Base-by-base conservation (phyloP, 2,888 invertebrate genomes). In the Trichogramma evanescens region DNA sequence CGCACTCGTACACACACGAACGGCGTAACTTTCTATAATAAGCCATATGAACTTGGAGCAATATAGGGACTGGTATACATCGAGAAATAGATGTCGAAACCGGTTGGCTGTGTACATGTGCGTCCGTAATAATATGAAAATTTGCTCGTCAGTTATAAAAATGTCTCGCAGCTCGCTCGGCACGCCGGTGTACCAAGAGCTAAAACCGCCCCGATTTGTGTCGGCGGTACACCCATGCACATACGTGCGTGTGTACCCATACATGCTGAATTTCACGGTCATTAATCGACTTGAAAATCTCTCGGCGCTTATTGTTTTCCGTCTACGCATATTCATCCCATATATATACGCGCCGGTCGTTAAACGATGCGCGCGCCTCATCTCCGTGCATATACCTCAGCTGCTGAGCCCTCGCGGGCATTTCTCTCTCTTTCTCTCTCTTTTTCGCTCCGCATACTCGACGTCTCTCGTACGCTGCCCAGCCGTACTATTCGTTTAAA, bases 261-360 rank as follows among this genome's bases (percentile, higher is more conserved):
- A 26, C 26, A 26, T 26, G 26, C 7, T n/a, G 8, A 63, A 63
- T 65, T 65, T 64, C 64, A 62, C 62, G 64, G 64, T 58, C 64
- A 58, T 60, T 62, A 62, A 64, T 64, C 64, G 60, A 61, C 26
- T 26, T 58, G 53, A 9, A 54, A 55, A 60, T 64, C 64, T 59
- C 57, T 4, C 54, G 56, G 62, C 54, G 64, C 60, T 62, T 62
- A 62, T 64, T 64, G 64, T 64, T 62, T 64, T 64, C 64, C 62
- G 45, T 45, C n/a, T 8, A 45, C 45, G 8, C 26, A 26, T 26
- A 26, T 26, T 26, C 26, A 26, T 26, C 26, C 26, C 4, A 51
- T n/a, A 40, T 9, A 42, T 2, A 7, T 53, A 1, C 48, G 42
- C 48, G 9, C 9, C 52, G 54, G 59, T 63, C 63, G 63, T 63